Percentiles rank a stretch among this genome's conserved stretches.
phyloP scores from a whole-genome alignment of 2,888 invertebrate genomes.

The Lochmaea capreae region DNA sequence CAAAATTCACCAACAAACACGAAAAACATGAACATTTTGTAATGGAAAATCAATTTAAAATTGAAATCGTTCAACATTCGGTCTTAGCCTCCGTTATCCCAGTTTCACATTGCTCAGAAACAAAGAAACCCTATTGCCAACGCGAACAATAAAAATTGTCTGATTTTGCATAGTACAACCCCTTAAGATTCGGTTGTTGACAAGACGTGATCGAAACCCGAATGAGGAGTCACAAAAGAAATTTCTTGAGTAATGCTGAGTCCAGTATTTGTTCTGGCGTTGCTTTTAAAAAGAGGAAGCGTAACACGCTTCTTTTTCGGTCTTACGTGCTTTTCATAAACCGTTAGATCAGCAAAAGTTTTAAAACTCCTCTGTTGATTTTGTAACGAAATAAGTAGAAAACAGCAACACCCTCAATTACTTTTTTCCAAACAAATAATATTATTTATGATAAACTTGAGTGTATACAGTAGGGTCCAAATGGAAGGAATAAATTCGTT shows the following conservation, averaged over 20 bases:
- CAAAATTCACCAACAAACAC: no score
- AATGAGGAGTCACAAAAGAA: conserved; percentile 18
- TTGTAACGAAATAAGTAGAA: neutral
- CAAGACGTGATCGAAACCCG: conserved; percentile 33
- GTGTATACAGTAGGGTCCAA: no score
- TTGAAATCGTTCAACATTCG: neutral
- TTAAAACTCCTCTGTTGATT: neutral
- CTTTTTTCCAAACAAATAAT: neutral
- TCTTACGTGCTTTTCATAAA: conserved; percentile 16
- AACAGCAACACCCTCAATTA: neutral
- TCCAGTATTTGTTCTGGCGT: conserved; percentile 32
- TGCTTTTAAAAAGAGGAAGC: conserved; percentile 11
- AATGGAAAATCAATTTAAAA: neutral
- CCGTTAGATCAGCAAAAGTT: conserved; percentile 2
- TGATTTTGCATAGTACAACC: conserved; percentile 21
- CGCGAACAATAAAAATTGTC: conserved; percentile 19
- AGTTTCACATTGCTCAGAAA: neutral
- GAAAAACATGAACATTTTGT: neutral
- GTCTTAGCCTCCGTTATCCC: neutral
- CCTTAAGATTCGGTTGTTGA: conserved; percentile 30
- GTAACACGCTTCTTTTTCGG: conserved; percentile 6
- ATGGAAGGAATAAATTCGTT: no score
- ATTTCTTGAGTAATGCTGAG: conserved; percentile 32
- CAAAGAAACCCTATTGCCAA: conserved; percentile 9
- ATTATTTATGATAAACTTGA: no score